Evolutionary conservation across 64 coral and sea anemone species (phyloP), one percentile per base, ranked within the genome.

Genomic region (Actinia tenebrosa): DNA sequence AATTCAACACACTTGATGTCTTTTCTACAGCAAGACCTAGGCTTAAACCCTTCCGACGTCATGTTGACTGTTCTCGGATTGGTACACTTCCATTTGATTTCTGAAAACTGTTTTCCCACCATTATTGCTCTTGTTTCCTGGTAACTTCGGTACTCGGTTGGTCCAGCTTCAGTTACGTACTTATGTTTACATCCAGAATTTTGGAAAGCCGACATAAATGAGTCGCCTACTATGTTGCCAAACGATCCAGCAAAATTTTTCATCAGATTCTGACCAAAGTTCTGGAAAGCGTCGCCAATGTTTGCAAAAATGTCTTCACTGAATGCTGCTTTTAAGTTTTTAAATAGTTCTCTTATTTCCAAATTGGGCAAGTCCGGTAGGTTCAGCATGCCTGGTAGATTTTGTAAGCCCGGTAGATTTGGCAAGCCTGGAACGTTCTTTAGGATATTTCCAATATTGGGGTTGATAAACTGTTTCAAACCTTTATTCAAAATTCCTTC

Each of bases 181-280:
- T 60, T 84, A 10, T 84, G 11, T 84, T 52, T 84, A 22, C 82
- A 84, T 50, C 82, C 82, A 30, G 82, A 84, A 50, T 60, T 84
- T 23, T 14, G 37, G 26, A 52, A 54, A 13, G 52, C 82, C 3
- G 64, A 68, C 3, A n/a, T n/a, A 9, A 68, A 7, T 20, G 64
- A 20, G 64, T 9, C 22, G 19, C 19, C 7, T 3, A 68, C n/a
- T 8, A 68, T 23, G 22, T n/a, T n/a, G 5, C 64, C 64, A 20
- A 68, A 22, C 7, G 18, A 20, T 68, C 64, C 64, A 20, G 7
- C 4, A 8, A 50, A 50, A 50, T 50, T 50, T 4, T 4, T 50
- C 2, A 20, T 20, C 64, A 68, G 20, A 68, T 68, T 68, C 3
- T n/a, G 3, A 20, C 64, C 64, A 68, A 68, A 68, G 0, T 68